Base-by-base conservation (phyloP, 2,888 invertebrate species). In the Ernsta delagoae region DNA sequence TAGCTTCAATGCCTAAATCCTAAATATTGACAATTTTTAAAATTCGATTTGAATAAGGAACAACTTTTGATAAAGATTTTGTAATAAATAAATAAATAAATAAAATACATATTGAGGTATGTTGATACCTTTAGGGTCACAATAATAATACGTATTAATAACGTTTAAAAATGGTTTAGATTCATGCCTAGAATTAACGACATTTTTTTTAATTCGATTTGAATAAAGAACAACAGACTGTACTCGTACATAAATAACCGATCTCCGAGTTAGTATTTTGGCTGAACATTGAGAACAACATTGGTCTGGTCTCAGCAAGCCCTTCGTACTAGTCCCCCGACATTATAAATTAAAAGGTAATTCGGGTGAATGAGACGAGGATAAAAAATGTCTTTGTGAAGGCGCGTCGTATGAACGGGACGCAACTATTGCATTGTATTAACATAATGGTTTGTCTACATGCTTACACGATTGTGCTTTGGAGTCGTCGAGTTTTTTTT, bases 361-460 rank as follows among this genome's bases (percentile, higher is more conserved):
- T 83, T 83, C 81, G 78, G 75, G 72, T 78, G 84, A 88, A 83
- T 77, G 82, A 81, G 79, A 84, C 70, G 74, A 77, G 79, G 79
- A 82, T 76, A 80, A 78, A 78, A 78, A 78, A 68, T 75, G 66
- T 71, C 76, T 83, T 83, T 83, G 75, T 76, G 72, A 79, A 76
- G 72, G 71, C 74, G 74, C 75, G 72, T 73, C 71, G 79, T 71
- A 72, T 66, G 83, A 84, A 74, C 75, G 79, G 76, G 87, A 84
- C 78, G 76, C 77, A 76, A 73, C 77, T 77, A 82, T 77, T 72
- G 83, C 86, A 90, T 92, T 92, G 92, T 92, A 82, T 87, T 81
- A 82, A 83, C 83, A 92, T 89, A 91, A 91, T 89, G 79, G 87
- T 86, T 82, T 90, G 88, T 89, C 88, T 88, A 87, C 89, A 89